Evolutionary conservation across 2,113 vertebrate species (phyloP), one percentile per base, ranked within the genome.

Genomic region (Ovis canadensis): DNA sequence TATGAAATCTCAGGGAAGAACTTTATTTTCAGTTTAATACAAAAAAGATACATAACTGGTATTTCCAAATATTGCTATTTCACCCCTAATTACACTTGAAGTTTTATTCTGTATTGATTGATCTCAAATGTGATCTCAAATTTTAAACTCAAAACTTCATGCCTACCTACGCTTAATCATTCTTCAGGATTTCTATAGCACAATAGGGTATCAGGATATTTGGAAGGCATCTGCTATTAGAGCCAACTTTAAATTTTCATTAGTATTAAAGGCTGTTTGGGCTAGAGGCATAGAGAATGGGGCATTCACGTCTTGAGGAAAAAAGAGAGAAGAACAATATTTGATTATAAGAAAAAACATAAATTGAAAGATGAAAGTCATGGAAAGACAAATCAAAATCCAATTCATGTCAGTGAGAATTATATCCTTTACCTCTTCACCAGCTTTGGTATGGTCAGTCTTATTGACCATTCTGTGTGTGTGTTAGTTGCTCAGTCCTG

Each of bases 11-110:
- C 12, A 90, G 8, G 7, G 17, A 19, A 12, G 1, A 19, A 52
- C 86, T 45, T 97, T 52, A 89, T 60, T 93, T 88, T 96, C 40
- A 74, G 12, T 74, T 95, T 89, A 90, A 94, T 86, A 14, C 31
- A 90, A 97, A 88, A 97, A 86, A 88, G 14, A 88, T 82, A 59
- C 40, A 36, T 23, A 90, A 74, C 43, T 85, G 29, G 21, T 55
- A 93, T 90, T 91, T 95, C n/a, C n/a, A 93, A 48, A 6, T 54
- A 87, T 31, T 91, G 31, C 36, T 55, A 19, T 80, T 74, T 71
- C 52, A 80, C 45, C 14, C 74, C 45, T 94, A 96, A 91, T 90
- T 88, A 62, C 10, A 82, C 86, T 82, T 78, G 74, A 94, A 71
- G 23, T 31, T 97, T 78, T 50, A 33, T 91, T 87, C n/a, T 94